These are phyloP conservation scores for Macrobrachium nipponense DNA, from an alignment of 1,140 invertebrate species.

Conservation along the genomic window DNA sequence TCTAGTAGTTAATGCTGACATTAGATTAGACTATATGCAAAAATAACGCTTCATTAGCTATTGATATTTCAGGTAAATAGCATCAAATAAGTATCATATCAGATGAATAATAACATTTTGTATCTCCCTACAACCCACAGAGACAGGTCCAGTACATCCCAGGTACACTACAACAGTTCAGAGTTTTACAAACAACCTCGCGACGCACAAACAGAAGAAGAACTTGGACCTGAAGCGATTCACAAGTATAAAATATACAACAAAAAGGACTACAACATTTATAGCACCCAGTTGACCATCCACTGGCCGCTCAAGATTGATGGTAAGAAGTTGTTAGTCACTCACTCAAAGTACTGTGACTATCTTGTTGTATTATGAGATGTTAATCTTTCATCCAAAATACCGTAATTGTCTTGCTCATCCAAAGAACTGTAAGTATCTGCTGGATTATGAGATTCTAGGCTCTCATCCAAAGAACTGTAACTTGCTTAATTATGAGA, in stretches of 20 bases:
- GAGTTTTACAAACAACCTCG: conserved; percentile 18
- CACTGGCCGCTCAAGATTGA: conserved; percentile 32
- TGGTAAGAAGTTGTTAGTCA: conserved; percentile 1
- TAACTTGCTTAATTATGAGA: too few species aligned
- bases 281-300: neutral
- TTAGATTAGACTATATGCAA: too few species aligned
- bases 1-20: too few species aligned
- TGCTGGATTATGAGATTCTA: too few species aligned
- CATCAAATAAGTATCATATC: neutral
- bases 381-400: too few species aligned
- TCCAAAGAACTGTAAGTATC: too few species aligned
- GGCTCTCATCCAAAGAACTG: too few species aligned
- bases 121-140: neutral
- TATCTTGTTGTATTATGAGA: too few species aligned
- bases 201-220: conserved; percentile 2
- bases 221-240: conserved; percentile 20
- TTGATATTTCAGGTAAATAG: too few species aligned
- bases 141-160: neutral
- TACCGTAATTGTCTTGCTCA: too few species aligned
- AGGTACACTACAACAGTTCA: conserved; percentile 26
- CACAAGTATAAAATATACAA: conserved; percentile 41
- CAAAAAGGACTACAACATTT: conserved; percentile 21
- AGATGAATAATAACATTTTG: neutral
- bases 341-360: too few species aligned
- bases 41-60: too few species aligned